Conservation (phyloP, 2,113 vertebrate genomes). For the Carassius auratus region DNA sequence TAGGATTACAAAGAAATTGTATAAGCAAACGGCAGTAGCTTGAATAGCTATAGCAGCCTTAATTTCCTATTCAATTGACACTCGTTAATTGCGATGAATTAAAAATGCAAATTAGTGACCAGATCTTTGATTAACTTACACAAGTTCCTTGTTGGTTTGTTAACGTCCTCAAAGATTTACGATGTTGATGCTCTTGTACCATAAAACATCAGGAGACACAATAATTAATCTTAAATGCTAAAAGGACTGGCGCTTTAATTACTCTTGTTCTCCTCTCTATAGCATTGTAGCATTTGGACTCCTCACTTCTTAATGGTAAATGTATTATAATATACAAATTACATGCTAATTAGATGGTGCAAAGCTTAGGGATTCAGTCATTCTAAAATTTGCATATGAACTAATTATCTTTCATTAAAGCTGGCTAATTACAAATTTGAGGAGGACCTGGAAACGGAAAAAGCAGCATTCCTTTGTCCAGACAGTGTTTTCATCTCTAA, state of each 20-base stretch:
- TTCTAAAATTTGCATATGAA: conserved; percentile 70
- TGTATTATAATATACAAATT: conserved; percentile 67
- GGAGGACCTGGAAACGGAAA: not conserved
- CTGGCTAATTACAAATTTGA: conserved; percentile 71
- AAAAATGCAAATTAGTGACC: conserved; percentile 76
- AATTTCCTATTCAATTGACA: conserved; percentile 58
- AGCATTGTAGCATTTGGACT: conserved; percentile 62
- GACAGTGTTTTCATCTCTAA: not conserved
- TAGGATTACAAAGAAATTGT: not conserved
- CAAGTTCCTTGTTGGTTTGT: conserved; percentile 75
- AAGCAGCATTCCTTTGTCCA: not conserved
- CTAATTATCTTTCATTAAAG: conserved; percentile 72
- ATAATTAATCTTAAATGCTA: conserved; percentile 76
- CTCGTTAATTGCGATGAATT: conserved; percentile 72
- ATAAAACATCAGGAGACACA: conserved; percentile 69
- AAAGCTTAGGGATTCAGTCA: conserved; percentile 68
- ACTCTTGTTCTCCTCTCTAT: conserved; percentile 63
- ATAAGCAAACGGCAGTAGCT: not conserved
- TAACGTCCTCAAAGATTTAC: conserved; percentile 69
- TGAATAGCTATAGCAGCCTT: conserved; percentile 1
- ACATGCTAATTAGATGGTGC: conserved; percentile 74
- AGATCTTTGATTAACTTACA: conserved; percentile 75
- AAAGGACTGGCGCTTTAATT: conserved; percentile 74
- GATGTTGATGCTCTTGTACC: conserved; percentile 65
- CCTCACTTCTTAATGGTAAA: conserved; percentile 59